Percentiles rank a stretch among this genome's conserved stretches.
These are phyloP conservation scores for Ariolimax columbianus DNA, from an alignment of 2,888 invertebrate species.

Conservation along the genomic window DNA sequence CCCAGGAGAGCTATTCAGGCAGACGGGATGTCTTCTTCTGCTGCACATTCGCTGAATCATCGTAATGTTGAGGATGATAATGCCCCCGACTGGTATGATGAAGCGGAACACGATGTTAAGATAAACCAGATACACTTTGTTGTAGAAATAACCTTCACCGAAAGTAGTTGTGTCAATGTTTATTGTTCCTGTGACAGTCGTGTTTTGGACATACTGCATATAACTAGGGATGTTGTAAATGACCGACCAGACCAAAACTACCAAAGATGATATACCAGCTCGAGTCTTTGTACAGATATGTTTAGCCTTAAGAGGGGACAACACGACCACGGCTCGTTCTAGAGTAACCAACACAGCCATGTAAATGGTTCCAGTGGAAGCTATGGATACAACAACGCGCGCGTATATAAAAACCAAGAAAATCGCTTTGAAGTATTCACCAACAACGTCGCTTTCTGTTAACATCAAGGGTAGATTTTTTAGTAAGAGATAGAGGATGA, in stretches of 20 bases:
- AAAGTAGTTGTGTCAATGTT: slow-evolving; percentile 44
- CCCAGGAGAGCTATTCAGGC: slow-evolving; percentile 26
- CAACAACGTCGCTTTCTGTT: too few species aligned
- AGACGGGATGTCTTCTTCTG: slow-evolving; percentile 25
- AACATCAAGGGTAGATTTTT: slow-evolving; percentile 55
- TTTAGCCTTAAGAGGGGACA: too few species aligned
- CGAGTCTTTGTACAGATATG: too few species aligned
- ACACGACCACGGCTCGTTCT: too few species aligned
- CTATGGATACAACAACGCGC: slow-evolving; percentile 51
- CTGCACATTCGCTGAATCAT: too few species aligned
- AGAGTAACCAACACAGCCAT: too few species aligned
- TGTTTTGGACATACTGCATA: slow-evolving; percentile 44
- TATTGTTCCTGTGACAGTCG: slow-evolving; percentile 22
- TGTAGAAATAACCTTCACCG: slow-evolving; percentile 52
- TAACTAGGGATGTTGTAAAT: slow-evolving; percentile 54
- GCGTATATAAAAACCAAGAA: slow-evolving; percentile 50
- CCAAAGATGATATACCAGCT: too few species aligned
- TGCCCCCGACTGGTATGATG: slow-evolving; percentile 50
- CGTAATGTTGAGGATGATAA: too few species aligned
- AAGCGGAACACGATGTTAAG: slow-evolving; percentile 53
- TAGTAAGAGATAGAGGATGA: slow-evolving; percentile 58
- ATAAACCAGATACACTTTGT: slow-evolving; percentile 52
- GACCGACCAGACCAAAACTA: too few species aligned
- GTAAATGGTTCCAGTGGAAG: too few species aligned
- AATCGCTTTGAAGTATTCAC: slow-evolving; percentile 45